phyloP scores from a whole-genome alignment of 2,113 vertebrate genomes.

The Peromyscus californicus region DNA sequence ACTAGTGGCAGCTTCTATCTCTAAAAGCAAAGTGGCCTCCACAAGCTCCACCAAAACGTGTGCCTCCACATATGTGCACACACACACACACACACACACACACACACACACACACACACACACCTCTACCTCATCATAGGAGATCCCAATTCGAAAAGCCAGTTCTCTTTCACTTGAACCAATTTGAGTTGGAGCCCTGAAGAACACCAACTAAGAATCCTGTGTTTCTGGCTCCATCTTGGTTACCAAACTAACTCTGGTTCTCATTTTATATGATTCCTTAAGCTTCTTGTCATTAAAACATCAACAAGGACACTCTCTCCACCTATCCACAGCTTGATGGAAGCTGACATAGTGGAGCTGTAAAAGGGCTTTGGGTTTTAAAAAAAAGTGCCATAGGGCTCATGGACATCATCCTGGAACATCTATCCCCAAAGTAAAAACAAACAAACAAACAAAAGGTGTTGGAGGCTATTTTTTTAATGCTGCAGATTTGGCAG shows the following conservation, averaged over 20 bases:
- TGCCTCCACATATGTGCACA: neutral
- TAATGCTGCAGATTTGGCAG: neutral
- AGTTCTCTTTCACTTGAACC: neutral
- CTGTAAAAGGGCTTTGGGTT: neutral
- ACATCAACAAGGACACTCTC: neutral
- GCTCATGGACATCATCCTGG: no score
- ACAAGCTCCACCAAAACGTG: no score
- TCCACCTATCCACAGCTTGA: rapidly evolving
- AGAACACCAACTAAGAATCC: neutral
- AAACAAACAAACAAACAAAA: neutral
- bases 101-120: neutral
- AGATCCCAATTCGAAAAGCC: neutral
- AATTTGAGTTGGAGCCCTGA: neutral
- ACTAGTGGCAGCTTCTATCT: neutral
- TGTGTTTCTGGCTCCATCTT: neutral
- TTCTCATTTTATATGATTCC: neutral
- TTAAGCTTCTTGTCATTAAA: neutral
- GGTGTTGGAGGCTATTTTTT: neutral
- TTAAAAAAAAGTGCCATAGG: neutral
- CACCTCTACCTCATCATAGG: neutral
- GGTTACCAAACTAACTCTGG: neutral
- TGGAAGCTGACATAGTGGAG: neutral
- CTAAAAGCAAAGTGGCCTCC: neutral
- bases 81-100: neutral
- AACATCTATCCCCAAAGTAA: no score